phyloP scores from a whole-genome alignment of 2,797 vertebrate genomes.

The Otus scops region DNA sequence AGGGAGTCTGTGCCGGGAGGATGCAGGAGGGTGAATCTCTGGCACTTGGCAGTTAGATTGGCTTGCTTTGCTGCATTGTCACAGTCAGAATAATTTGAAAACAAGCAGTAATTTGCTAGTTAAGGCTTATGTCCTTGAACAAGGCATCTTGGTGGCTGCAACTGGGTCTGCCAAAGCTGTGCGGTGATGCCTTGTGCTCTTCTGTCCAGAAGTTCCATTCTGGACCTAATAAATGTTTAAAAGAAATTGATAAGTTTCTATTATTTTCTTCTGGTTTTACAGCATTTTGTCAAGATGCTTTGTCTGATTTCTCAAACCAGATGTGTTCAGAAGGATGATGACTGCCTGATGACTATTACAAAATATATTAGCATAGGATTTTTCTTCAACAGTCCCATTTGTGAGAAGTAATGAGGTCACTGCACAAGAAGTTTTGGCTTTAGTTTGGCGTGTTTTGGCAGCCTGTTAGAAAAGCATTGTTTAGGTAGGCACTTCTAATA shows the following conservation, averaged over 20 bases:
- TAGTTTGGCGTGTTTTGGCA: background rate
- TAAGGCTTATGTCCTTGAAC: background rate
- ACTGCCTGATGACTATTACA: background rate
- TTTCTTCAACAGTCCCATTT: background rate
- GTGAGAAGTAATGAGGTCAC: background rate
- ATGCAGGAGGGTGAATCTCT: background rate
- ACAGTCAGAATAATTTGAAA: background rate
- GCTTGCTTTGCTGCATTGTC: background rate
- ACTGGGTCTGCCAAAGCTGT: background rate
- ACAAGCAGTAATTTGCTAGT: background rate
- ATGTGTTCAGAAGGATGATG: background rate
- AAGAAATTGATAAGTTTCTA: background rate
- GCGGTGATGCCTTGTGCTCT: background rate
- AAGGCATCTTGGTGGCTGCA: background rate
- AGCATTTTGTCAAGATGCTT: background rate
- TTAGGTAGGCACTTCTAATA: background rate
- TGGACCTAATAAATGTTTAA: background rate
- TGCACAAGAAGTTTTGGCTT: background rate
- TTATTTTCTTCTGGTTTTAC: background rate
- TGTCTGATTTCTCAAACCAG: background rate
- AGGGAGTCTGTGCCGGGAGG: fast-evolving
- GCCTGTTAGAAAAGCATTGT: background rate
- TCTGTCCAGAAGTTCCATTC: background rate
- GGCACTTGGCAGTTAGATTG: background rate
- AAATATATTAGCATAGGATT: background rate